Conservation (phyloP, 2,888 invertebrate species). For the Nomada goodeniana region DNA sequence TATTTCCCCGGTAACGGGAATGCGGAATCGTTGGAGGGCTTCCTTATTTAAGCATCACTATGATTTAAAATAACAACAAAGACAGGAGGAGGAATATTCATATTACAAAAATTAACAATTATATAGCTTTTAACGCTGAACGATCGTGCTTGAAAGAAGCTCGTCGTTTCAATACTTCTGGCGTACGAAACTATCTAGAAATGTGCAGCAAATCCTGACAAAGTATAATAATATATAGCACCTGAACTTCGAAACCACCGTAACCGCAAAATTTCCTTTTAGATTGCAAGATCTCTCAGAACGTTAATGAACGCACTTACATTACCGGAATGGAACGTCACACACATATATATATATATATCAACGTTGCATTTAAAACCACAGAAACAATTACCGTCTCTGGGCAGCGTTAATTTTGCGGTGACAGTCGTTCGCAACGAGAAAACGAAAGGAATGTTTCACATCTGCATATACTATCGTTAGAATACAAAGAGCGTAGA, state of each 20-base stretch:
- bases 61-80: conserved; percentile 64
- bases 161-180: conserved; percentile 12
- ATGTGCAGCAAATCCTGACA: conserved; percentile 58
- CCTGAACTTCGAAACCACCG: conserved; percentile 63
- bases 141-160: conserved; percentile 18
- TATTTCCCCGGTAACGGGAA: conserved; percentile 46
- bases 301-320: conserved; percentile 2
- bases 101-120: conserved; percentile 67
- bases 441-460: not conserved
- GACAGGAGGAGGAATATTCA: conserved; percentile 42
- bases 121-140: conserved; percentile 56
- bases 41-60: conserved; percentile 56
- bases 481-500: conserved; percentile 20
- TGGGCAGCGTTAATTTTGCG: conserved; percentile 17
- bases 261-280: conserved; percentile 42
- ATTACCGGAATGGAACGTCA: conserved; percentile 7
- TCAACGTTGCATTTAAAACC: not conserved
- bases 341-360: no score
- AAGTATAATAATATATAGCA: conserved; percentile 59
- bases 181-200: conserved; percentile 58
- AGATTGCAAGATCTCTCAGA: conserved; percentile 21
- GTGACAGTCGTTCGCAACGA: conserved; percentile 18
- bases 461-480: not conserved
- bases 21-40: conserved; percentile 28
- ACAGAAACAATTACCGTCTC: not conserved